Conservation (phyloP, 2,113 vertebrate species). For the Gobio gobio region DNA sequence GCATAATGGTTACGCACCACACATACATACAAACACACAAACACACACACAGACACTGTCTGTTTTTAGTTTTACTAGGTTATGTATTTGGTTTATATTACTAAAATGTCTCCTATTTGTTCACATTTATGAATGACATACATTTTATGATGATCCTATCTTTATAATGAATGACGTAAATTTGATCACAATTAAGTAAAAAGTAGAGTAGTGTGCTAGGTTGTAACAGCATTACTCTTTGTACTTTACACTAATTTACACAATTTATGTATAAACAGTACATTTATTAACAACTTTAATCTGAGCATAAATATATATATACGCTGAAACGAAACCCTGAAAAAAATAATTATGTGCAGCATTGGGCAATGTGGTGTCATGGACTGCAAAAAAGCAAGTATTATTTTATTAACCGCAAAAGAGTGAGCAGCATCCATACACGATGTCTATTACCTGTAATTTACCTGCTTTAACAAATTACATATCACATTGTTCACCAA, state of each 20-base stretch:
- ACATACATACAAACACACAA: not conserved
- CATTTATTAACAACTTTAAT: not conserved
- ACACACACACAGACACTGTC: not conserved
- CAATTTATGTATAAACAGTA: not conserved
- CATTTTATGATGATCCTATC: too few relatives aligned
- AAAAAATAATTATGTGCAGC: not conserved
- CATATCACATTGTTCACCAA: not conserved
- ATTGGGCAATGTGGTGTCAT: constrained; percentile 29
- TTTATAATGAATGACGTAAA: too few relatives aligned
- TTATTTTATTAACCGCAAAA: not conserved
- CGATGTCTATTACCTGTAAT: not conserved
- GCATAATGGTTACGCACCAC: not conserved
- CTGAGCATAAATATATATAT: not conserved
- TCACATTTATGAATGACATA: too few relatives aligned
- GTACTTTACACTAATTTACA: not conserved
- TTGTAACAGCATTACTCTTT: not conserved
- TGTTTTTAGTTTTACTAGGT: not conserved
- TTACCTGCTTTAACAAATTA: not conserved
- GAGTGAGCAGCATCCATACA: not conserved
- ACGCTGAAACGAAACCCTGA: not conserved
- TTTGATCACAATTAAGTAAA: not conserved
- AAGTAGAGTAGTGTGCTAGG: not conserved
- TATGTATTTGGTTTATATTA: not conserved
- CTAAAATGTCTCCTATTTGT: not conserved
- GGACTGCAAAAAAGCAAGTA: not conserved